Evolutionary conservation across 2,797 vertebrate species (phyloP), one percentile per base, ranked within the genome.

Genomic region (Mus minutoides): DNA sequence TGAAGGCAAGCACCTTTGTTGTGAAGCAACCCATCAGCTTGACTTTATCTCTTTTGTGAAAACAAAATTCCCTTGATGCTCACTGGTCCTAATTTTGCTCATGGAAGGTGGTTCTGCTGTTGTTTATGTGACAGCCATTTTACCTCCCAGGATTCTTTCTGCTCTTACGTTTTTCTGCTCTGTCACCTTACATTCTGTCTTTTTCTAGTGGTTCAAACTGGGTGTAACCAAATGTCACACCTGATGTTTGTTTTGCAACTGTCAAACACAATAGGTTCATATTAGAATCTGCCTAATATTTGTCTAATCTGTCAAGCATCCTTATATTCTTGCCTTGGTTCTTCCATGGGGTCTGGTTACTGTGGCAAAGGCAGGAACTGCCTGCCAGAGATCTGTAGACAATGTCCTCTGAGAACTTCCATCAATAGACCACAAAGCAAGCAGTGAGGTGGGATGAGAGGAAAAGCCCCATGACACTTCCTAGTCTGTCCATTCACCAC

Each of bases 391-490:
- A 52, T 2, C 14, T 26, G 29, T 43, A 43, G 80, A 4, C 56
- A 31, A n/a, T 24, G 49, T 24, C 6, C 14, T 75, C 46, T 37
- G 52, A 87, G 8, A 13, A 13, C 19, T 69, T 21, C 37, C 12
- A 8, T 13, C 10, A 10, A 17, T 2, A 0, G 40, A 7, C 16
- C 17, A 67, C 6, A 19, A 19, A n/a, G 49, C 8, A 11, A 46
- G 40, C 0, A 3, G 16, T 24, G 56, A 10, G 34, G 7, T 31
- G 17, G 62, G 21, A 78, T 29, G 5, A 6, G 21, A 1, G 17
- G 40, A 12, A 52, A 26, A 0, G 62, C 12, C 29, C 21, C 43
- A 49, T 19, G 46, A 3, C 17, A 49, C 62, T 52, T 86, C 60
- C 62, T n/a, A 8, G n/a, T 49, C 62, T 52, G 83, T 75, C 10